Conservation (phyloP, 2,888 invertebrate species). For the Drosophila ustulata region DNA sequence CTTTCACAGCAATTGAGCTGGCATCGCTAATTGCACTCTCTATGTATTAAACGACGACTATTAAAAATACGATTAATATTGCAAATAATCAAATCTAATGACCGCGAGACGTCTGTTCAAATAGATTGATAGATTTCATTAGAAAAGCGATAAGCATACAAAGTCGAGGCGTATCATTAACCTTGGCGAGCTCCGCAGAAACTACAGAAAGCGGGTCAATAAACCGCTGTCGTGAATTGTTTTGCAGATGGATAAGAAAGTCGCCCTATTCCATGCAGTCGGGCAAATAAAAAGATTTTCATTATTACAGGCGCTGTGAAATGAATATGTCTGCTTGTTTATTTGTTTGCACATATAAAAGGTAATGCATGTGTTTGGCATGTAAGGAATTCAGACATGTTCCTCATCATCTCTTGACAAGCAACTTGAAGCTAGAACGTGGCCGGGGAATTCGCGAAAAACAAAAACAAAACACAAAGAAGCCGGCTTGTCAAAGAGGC, state of each 20-base stretch:
- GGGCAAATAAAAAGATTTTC: constrained; percentile 9
- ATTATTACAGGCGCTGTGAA: constrained; percentile 4
- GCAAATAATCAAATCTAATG: constrained; percentile 21
- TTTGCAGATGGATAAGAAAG: background rate
- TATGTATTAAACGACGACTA: constrained; percentile 32
- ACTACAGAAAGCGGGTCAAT: constrained; percentile 19
- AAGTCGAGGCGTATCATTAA: constrained; percentile 3
- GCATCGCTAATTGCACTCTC: constrained; percentile 15
- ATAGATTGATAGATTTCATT: constrained; percentile 26
- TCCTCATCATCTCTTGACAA: constrained; percentile 1
- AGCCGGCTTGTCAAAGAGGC: constrained; percentile 1
- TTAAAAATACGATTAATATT: constrained; percentile 47
- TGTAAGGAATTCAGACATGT: constrained; percentile 2
- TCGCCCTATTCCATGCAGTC: background rate
- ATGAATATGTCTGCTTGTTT: background rate
- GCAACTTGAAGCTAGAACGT: background rate
- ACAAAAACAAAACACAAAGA: background rate
- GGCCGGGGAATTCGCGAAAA: background rate
- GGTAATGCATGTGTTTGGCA: background rate
- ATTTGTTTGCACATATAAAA: too few species aligned
- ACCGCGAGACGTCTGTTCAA: background rate
- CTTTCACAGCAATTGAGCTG: constrained; percentile 9
- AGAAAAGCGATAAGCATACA: constrained; percentile 9
- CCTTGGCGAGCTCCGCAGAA: constrained; percentile 10
- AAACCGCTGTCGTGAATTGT: constrained; percentile 1